These are phyloP conservation scores for Dendroctonus valens DNA, from an alignment of 1,140 invertebrate genomes.

Conservation along the genomic window DNA sequence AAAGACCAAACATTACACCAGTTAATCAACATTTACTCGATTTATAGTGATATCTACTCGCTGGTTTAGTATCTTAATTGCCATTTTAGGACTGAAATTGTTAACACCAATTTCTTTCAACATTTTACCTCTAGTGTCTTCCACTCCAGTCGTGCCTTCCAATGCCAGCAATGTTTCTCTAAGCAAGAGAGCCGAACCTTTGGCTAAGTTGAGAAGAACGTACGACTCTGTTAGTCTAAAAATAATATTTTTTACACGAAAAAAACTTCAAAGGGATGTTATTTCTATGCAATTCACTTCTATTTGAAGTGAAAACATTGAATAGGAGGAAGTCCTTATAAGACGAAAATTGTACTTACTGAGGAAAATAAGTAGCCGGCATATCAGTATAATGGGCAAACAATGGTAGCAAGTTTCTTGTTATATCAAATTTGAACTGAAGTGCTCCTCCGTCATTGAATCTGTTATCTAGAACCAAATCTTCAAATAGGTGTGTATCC, in stretches of 20 bases:
- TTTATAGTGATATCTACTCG: conserved; percentile 56
- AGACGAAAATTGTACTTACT: conserved; percentile 65
- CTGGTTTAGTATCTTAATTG: conserved; percentile 57
- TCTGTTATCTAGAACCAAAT: conserved; percentile 72
- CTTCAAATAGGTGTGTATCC: conserved; percentile 73
- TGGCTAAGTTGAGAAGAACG: conserved; percentile 70
- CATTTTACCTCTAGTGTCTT: conserved; percentile 51
- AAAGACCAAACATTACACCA: no score
- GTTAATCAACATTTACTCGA: conserved; percentile 31
- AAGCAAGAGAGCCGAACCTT: conserved; percentile 74
- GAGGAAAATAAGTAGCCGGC: conserved; percentile 75
- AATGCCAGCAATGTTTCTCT: conserved; percentile 61
- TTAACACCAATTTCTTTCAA: conserved; percentile 66
- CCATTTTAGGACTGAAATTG: conserved; percentile 60
- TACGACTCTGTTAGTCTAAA: conserved; percentile 77
- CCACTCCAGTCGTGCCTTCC: conserved; percentile 50
- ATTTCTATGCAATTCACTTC: no score
- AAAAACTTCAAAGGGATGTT: no score
- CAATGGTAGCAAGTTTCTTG: conserved; percentile 80
- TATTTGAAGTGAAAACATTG: no score
- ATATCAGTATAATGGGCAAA: conserved; percentile 79
- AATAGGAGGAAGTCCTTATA: no score
- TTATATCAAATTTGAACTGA: conserved; percentile 86
- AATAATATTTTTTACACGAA: conserved; percentile 26
- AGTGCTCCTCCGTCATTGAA: conserved; percentile 80